A percentile compares a stretch with the other conserved stretches of the same genome.
These are phyloP conservation scores for Mus minutoides DNA, from an alignment of 2,797 vertebrate genomes.

Conservation along the genomic window DNA sequence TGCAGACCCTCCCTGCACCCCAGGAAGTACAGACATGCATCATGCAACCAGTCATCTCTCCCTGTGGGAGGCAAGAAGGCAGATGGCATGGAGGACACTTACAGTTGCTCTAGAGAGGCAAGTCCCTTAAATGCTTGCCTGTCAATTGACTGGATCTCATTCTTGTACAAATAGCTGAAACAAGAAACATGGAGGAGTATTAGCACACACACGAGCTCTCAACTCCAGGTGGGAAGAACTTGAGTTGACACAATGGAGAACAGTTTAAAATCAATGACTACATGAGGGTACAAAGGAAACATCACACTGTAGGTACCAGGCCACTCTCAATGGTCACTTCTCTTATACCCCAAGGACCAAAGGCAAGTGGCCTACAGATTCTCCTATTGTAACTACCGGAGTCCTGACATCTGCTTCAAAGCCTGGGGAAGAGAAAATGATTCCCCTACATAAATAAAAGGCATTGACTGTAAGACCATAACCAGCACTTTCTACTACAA, in stretches of 20 bases:
- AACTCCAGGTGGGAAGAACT: slow-evolving; percentile 77
- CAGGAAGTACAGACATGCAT: slow-evolving; percentile 85
- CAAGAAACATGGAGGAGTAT: slow-evolving; percentile 95
- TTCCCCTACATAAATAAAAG: background rate
- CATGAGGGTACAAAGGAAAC: slow-evolving; percentile 68
- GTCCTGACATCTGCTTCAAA: background rate
- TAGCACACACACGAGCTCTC: slow-evolving; percentile 89
- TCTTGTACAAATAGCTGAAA: slow-evolving; percentile 99
- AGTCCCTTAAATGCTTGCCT: slow-evolving; percentile 99
- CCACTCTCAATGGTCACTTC: background rate
- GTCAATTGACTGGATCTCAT: slow-evolving; percentile 99
- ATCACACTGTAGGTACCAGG: fast-evolving
- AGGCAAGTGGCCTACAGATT: background rate
- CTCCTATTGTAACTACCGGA: too few species aligned
- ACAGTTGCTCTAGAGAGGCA: slow-evolving; percentile 99
- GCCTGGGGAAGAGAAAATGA: background rate
- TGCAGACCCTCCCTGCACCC: slow-evolving; percentile 81
- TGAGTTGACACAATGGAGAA: slow-evolving; percentile 75
- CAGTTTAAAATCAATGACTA: slow-evolving; percentile 65
- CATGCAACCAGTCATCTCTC: slow-evolving; percentile 87
- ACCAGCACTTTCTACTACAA: background rate
- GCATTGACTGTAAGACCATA: fast-evolving
- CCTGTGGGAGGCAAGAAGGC: slow-evolving; percentile 81
- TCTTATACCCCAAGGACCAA: slow-evolving; percentile 28
- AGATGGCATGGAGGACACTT: slow-evolving; percentile 89